phyloP scores from a whole-genome alignment of 2,888 invertebrate genomes.

The Tiliacea citrago region DNA sequence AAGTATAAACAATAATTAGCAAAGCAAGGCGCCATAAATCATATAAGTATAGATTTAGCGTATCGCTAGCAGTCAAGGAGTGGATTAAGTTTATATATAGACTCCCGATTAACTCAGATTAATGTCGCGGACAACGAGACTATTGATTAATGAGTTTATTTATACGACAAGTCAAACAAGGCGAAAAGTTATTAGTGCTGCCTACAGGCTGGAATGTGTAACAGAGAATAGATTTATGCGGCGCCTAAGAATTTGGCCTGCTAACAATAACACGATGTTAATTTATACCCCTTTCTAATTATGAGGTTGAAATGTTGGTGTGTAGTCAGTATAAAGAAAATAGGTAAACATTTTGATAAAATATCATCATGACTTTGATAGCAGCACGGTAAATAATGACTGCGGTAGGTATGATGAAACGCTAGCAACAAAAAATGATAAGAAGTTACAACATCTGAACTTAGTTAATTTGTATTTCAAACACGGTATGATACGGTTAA shows the following conservation, averaged over 20 bases:
- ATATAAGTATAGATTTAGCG: conserved; percentile 37
- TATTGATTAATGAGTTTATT: conserved; percentile 66
- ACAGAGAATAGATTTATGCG: conserved; percentile 48
- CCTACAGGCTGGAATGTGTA: conserved; percentile 42
- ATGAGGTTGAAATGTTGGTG: not conserved
- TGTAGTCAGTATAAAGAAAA: not conserved
- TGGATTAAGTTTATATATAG: conserved; percentile 55
- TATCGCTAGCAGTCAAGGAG: conserved; percentile 29
- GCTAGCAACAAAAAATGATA: conserved; percentile 3
- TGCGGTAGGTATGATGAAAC: conserved; percentile 9
- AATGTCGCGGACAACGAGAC: conserved; percentile 60
- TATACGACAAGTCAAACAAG: conserved; percentile 65
- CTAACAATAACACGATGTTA: conserved; percentile 52
- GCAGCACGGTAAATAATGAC: not conserved
- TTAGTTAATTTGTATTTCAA: conserved; percentile 8
- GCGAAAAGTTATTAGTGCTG: conserved; percentile 62
- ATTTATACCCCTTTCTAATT: conserved; percentile 37
- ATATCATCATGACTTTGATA: not conserved
- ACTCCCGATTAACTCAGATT: conserved; percentile 57
- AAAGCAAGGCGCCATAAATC: conserved; percentile 44
- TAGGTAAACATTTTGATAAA: too few species aligned
- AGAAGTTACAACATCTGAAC: conserved; percentile 11
- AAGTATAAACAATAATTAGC: conserved; percentile 23
- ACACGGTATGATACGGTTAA: not conserved
- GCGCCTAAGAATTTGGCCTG: conserved; percentile 35